These are phyloP conservation scores for Macaria liturata DNA, from an alignment of 2,888 invertebrate genomes.

Conservation along the genomic window DNA sequence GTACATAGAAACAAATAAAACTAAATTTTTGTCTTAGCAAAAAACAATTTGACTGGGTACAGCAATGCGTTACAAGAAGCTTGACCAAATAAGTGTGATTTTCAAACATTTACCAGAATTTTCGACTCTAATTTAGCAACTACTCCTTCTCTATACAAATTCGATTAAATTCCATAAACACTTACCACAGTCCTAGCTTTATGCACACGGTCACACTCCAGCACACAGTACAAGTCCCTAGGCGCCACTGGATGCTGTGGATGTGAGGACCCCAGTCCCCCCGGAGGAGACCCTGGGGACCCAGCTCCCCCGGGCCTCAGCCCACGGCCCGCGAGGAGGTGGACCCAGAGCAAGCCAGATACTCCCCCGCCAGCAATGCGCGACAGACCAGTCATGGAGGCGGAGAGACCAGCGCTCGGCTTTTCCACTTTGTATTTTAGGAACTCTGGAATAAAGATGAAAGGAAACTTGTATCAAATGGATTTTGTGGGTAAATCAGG, in stretches of 20 bases:
- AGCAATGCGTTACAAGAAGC: too few species aligned
- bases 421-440: slow-evolving; percentile 96
- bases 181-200: slow-evolving; percentile 96
- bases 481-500: too few species aligned
- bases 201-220: slow-evolving; percentile 98
- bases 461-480: too few species aligned
- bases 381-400: slow-evolving; percentile 81
- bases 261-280: slow-evolving; percentile 78
- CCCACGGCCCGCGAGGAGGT: slow-evolving; percentile 93
- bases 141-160: too few species aligned
- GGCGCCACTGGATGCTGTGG: slow-evolving; percentile 74
- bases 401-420: slow-evolving; percentile 81
- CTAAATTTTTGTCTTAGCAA: too few species aligned
- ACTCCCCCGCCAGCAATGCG: slow-evolving; percentile 81
- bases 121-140: too few species aligned
- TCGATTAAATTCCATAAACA: slow-evolving; percentile 20
- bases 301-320: slow-evolving; percentile 88
- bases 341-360: slow-evolving; percentile 95
- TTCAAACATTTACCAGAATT: too few species aligned
- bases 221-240: slow-evolving; percentile 97
- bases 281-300: slow-evolving; percentile 88
- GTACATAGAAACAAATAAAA: too few species aligned
- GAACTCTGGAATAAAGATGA: slow-evolving; percentile 85
- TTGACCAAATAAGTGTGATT: too few species aligned
- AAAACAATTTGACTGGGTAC: too few species aligned